phyloP scores from a whole-genome alignment of 2,113 vertebrate species.

The Neotragus moschatus region DNA sequence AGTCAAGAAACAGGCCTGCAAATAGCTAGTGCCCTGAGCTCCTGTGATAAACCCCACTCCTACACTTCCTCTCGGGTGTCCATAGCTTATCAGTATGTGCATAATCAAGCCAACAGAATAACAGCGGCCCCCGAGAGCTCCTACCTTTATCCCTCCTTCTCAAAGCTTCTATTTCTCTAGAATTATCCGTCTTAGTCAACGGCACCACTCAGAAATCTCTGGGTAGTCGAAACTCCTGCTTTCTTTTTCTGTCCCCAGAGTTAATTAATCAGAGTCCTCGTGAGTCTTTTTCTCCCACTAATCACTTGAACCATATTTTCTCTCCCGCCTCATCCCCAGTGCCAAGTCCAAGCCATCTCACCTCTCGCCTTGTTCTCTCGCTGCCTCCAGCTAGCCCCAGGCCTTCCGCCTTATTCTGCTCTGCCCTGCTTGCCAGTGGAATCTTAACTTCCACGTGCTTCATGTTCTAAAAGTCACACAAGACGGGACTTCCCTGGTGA shows the following conservation, averaged over 20 bases:
- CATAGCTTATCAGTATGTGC: rapidly evolving
- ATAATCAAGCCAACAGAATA: not conserved
- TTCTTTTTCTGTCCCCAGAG: not conserved
- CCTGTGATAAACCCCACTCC: not conserved
- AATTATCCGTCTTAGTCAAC: not conserved
- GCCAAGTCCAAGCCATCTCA: not conserved
- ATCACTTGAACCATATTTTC: not conserved
- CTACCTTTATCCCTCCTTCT: not conserved
- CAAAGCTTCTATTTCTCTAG: not conserved
- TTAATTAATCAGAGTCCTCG: rapidly evolving
- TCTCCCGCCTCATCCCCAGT: rapidly evolving
- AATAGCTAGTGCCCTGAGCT: not conserved
- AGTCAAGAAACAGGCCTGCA: not conserved
- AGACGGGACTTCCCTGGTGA: not conserved
- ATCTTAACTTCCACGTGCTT: not conserved
- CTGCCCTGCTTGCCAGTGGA: rapidly evolving
- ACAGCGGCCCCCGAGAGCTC: not conserved
- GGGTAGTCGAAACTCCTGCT: rapidly evolving
- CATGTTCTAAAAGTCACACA: not conserved
- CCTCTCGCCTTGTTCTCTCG: rapidly evolving
- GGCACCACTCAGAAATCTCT: rapidly evolving
- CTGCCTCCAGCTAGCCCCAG: rapidly evolving
- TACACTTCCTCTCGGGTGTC: rapidly evolving
- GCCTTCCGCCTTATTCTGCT: not conserved
- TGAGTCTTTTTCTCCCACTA: not conserved